These are phyloP conservation scores for Brachionus koreanus DNA, from an alignment of 1,140 invertebrate genomes.

Conservation along the genomic window DNA sequence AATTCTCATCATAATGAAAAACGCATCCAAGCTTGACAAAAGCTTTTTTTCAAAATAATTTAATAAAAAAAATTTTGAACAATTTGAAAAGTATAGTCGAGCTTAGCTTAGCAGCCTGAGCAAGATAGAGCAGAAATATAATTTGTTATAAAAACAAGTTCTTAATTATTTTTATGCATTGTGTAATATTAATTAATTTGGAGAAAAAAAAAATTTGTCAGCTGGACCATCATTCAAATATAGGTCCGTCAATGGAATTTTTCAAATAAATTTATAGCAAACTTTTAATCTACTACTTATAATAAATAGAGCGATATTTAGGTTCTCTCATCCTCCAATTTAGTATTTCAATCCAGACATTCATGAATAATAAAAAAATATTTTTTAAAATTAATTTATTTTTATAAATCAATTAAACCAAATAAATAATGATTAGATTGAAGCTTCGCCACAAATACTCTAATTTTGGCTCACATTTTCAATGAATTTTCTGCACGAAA, in stretches of 20 bases:
- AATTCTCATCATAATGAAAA: constrained; percentile 21
- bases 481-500: background rate
- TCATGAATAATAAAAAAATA: background rate
- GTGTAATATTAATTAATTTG: background rate
- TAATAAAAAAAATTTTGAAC: constrained; percentile 23
- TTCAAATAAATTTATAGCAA: background rate
- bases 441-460: background rate
- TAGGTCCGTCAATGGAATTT: background rate
- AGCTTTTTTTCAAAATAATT: background rate
- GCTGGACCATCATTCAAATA: background rate
- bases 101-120: background rate
- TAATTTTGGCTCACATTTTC: background rate
- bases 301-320: background rate
- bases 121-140: constrained; percentile 1
- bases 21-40: constrained; percentile 22
- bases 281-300: background rate
- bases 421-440: background rate
- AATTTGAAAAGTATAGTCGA: constrained; percentile 10
- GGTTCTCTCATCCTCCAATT: background rate
- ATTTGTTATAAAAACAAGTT: background rate
- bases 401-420: background rate
- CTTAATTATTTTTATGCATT: background rate
- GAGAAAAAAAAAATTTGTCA: background rate
- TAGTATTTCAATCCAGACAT: background rate
- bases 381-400: constrained; percentile 7